These are phyloP conservation scores for Agonum fuliginosum DNA, from an alignment of 2,888 invertebrate genomes.

Conservation along the genomic window DNA sequence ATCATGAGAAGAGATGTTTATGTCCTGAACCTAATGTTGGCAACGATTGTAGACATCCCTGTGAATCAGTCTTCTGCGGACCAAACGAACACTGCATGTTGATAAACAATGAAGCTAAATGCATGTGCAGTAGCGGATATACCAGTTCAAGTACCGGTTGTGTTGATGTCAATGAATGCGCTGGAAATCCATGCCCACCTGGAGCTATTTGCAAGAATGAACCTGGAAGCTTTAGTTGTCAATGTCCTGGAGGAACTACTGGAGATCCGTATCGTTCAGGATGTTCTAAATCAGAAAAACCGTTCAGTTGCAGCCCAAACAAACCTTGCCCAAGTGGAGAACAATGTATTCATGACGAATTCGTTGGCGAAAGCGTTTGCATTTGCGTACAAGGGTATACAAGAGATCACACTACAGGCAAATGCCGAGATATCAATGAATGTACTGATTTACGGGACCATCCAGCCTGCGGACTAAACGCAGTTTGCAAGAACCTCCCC, in stretches of 20 bases:
- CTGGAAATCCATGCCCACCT: constrained; percentile 85
- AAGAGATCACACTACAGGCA: constrained; percentile 82
- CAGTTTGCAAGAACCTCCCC: constrained; percentile 93
- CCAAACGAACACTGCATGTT: constrained; percentile 93
- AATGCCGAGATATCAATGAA: constrained; percentile 91
- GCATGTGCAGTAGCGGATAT: constrained; percentile 88
- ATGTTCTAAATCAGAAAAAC: constrained; percentile 79
- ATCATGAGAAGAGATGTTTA: constrained; percentile 84
- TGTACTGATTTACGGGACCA: constrained; percentile 85
- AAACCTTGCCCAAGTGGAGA: constrained; percentile 90
- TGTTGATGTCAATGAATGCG: constrained; percentile 92
- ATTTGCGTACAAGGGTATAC: constrained; percentile 92
- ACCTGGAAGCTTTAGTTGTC: constrained; percentile 89
- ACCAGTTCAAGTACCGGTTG: constrained; percentile 85
- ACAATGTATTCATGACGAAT: constrained; percentile 87
- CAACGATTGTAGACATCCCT: constrained; percentile 94
- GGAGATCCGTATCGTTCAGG: constrained; percentile 89
- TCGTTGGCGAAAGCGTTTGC: constrained; percentile 86
- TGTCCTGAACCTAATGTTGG: constrained; percentile 95
- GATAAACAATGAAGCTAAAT: constrained; percentile 87
- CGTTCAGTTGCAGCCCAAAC: constrained; percentile 82
- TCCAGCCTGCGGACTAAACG: constrained; percentile 90
- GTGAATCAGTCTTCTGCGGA: constrained; percentile 89
- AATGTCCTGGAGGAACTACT: constrained; percentile 88
- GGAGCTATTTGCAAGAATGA: constrained; percentile 93